These are phyloP conservation scores for Gallinago solitaria DNA, from an alignment of 2,797 vertebrate species.

Conservation along the genomic window DNA sequence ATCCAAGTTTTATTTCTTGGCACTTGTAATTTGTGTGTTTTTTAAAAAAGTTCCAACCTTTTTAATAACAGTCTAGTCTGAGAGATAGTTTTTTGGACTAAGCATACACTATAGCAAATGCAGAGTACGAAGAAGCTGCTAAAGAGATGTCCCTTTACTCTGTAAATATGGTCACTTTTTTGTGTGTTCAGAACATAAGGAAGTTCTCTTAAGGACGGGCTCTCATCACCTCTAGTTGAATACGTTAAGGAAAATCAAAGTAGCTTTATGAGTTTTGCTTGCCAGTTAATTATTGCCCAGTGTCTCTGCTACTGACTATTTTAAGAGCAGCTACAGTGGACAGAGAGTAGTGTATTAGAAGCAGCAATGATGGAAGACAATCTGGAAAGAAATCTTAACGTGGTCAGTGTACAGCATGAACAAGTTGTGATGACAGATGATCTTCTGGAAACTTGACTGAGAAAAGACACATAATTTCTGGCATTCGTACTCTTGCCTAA, in stretches of 20 bases:
- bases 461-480: not conserved
- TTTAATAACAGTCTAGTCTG: not conserved
- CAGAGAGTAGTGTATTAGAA: not conserved
- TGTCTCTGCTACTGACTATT: not conserved
- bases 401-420: not conserved
- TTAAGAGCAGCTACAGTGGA: not conserved
- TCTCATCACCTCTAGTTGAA: not conserved
- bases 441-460: not conserved
- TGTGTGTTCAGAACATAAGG: not conserved
- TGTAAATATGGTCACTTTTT: not conserved
- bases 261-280: not conserved
- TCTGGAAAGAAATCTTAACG: not conserved
- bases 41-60: not conserved
- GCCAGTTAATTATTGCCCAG: not conserved
- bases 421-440: not conserved
- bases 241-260: not conserved
- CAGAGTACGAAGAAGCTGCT: not conserved
- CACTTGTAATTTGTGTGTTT: not conserved
- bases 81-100: not conserved
- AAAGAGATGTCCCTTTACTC: not conserved
- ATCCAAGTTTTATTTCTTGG: not conserved
- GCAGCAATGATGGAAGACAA: not conserved
- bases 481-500: not conserved
- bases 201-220: not conserved
- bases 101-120: not conserved